Evolutionary conservation across 2,888 invertebrate species (phyloP), one percentile per base, ranked within the genome.

Genomic region (Hylaea fasciaria): DNA sequence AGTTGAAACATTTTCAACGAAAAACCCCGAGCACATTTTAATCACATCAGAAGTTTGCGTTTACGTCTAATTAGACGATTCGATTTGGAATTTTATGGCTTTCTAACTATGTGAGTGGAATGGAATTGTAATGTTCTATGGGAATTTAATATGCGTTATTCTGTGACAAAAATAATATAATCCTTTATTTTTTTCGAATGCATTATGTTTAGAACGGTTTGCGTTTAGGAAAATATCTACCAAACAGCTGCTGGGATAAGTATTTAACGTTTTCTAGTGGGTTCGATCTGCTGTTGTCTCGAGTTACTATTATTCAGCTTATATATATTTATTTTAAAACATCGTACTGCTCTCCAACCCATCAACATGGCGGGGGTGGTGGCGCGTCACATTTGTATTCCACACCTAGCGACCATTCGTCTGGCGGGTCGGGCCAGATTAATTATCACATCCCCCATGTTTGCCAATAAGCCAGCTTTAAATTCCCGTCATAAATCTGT

Each of bases 401-500:
- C 69, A 72, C 76, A 77, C 82, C 83, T 83, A 68, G 71, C 71
- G 70, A 71, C 82, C 82, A 85, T 86, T 84, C 84, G 89, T 89
- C 90, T 87, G 84, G 81, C 87, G 83, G 86, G 89, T 89, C 90
- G 87, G 84, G 81, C 87, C 83, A 87, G 91, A 91, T 90, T 91
- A 92, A 92, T 91, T 91, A 91, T 89, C 88, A 79, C 70, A 77
- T 74, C 82, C 86, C 88, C 85, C 80, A 86, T 90, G 91, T 89
- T 91, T 89, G 83, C 87, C 89, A 91, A 91, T 91, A 88, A 91
- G 87, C 83, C 72, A 70, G 72, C 74, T 61, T 61, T 80, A 83
- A 85, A 82, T 86, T 87, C 83, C 81, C 82, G 83, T 77, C 78
- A 78, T 83, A 85, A 85, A 86, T 82, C 83, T 32, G 32, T 9